Evolutionary conservation across 2,888 invertebrate genomes (phyloP), one percentile per base, ranked within the genome.

Genomic region (Chymomyza procnemis): DNA sequence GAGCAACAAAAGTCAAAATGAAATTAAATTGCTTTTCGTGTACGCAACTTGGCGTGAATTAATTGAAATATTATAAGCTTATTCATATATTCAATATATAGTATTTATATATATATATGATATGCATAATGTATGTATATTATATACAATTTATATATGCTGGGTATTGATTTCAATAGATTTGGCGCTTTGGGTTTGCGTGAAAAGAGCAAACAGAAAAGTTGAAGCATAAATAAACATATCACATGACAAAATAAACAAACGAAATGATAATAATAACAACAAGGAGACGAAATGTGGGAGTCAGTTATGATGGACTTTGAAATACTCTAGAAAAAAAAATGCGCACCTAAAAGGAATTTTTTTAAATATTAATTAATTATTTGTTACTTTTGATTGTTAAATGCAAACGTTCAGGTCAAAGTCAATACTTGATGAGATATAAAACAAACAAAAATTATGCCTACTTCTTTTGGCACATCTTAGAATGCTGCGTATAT

Each of bases 191-290:
- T 41, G 30, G 14, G 18, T 58, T n/a, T 48, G 64, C 46, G 54
- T 50, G 16, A 46, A 59, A 30, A 19, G 26, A 48, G 50, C 50
- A 19, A 50, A 50, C 19, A 16, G 50, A n/a, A 50, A 50, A 18
- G 19, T 50, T 50, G 50, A 18, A 16, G 50, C 59, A 59, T 52
- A 67, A 75, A 64, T 62, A 66, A 67, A 59, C 41, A 60, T 59
- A 75, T 74, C 76, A 50, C 46, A 76, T 76, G 68, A 68, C 73
- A 52, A 64, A 64, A 61, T 59, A 64, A 59, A 60, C 63, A 72
- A 71, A 57, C 3, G 12, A 3, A 12, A 41, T 41, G 3, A 12
- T 5, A 41, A 41, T 12, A 41, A 41, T 4, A 41, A 12, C 34
- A 41, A 41, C 34, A 41, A 41, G 3, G 2, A 26, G 26, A 26